A percentile compares a stretch with the other conserved stretches of the same genome.
Evolutionary conservation across 2,113 vertebrate species (phyloP).

Genomic region (Cyprinodon variegatus): DNA sequence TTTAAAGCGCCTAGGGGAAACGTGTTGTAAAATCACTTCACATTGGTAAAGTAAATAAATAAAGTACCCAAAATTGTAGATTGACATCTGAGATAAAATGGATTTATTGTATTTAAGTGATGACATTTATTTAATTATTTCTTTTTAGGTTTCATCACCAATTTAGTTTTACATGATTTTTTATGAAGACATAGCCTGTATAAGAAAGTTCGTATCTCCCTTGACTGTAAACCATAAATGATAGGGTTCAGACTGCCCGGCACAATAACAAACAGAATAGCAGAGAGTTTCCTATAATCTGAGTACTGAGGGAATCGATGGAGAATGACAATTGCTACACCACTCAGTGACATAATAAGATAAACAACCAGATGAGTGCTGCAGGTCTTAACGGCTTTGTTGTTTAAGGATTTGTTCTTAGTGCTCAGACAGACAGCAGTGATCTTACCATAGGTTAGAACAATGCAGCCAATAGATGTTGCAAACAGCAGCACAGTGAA

Average conservation of each 20-base stretch:
- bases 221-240: slow-evolving; percentile 33
- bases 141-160: not conserved
- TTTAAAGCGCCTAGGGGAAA: too few relatives aligned
- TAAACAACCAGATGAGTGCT: slow-evolving; percentile 48
- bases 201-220: not conserved
- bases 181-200: not conserved
- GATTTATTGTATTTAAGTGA: too few relatives aligned
- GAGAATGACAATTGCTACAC: slow-evolving; percentile 2
- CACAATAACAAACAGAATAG: slow-evolving; percentile 44
- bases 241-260: slow-evolving; percentile 59
- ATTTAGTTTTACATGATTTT: not conserved
- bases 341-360: slow-evolving; percentile 10
- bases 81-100: too few relatives aligned
- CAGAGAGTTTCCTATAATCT: slow-evolving; percentile 36
- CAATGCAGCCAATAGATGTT: not conserved
- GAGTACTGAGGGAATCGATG: slow-evolving; percentile 47
- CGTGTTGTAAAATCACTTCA: too few relatives aligned
- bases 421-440: slow-evolving; percentile 43
- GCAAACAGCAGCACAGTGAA: slow-evolving; percentile 2
- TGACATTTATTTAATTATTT: too few relatives aligned
- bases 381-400: slow-evolving; percentile 67
- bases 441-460: slow-evolving; percentile 14
- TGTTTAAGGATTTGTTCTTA: slow-evolving; percentile 61
- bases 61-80: too few relatives aligned
- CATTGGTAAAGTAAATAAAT: too few relatives aligned